These are phyloP conservation scores for Drosophila auraria DNA, from an alignment of 1,140 invertebrate genomes.

Conservation along the genomic window DNA sequence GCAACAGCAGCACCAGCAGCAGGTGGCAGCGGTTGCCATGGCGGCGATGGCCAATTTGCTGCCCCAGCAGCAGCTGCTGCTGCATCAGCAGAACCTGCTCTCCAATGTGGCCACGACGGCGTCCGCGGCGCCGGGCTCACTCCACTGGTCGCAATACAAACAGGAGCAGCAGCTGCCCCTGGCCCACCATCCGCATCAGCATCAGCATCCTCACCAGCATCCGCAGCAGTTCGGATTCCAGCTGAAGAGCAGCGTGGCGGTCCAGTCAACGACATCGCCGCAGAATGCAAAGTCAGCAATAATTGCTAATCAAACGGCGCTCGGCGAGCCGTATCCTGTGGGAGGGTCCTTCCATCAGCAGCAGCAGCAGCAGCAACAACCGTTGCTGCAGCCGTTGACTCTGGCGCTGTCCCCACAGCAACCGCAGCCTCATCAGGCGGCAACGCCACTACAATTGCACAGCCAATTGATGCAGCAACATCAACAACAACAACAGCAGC, in stretches of 20 bases:
- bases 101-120: constrained; percentile 72
- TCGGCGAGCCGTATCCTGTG: constrained; percentile 58
- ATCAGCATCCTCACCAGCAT: constrained; percentile 57
- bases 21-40: constrained; percentile 82
- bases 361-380: constrained; percentile 79
- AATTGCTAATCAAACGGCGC: constrained; percentile 83
- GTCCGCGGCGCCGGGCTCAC: constrained; percentile 59
- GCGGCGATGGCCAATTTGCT: constrained; percentile 83
- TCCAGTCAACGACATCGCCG: constrained; percentile 76
- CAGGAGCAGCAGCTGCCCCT: constrained; percentile 64
- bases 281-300: constrained; percentile 82
- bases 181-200: constrained; percentile 53
- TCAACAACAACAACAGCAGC: constrained; percentile 62
- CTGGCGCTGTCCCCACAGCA: constrained; percentile 79
- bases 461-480: constrained; percentile 82
- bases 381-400: constrained; percentile 73
- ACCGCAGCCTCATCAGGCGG: constrained; percentile 66
- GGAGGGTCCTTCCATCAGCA: constrained; percentile 55
- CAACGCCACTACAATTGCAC: constrained; percentile 69
- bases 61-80: constrained; percentile 80
- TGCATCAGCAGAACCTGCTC: constrained; percentile 81
- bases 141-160: constrained; percentile 81
- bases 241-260: constrained; percentile 74
- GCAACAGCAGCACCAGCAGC: constrained; percentile 80
- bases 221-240: constrained; percentile 75